Base-by-base conservation (phyloP, 2,888 invertebrate species). In the Notodonta ziczac region DNA sequence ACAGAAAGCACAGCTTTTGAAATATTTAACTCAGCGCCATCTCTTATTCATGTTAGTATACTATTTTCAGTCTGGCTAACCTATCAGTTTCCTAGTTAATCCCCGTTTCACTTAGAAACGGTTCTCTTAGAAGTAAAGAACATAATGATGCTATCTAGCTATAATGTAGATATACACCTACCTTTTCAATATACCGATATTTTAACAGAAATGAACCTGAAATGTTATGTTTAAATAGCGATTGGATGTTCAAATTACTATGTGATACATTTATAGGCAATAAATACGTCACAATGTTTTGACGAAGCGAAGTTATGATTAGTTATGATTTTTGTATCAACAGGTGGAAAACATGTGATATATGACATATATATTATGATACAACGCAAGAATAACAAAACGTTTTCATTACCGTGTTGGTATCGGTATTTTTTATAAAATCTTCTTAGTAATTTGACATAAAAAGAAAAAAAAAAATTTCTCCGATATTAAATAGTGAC, bases 311-410 rank as follows among this genome's bases (percentile, higher is more conserved):
- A 56, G 69, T 67, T 71, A 70, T 68, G 63, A 67, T 35, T 24
- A 2, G 24, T 24, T 70, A 73, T 56, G 14, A 24, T 72, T 59
- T 35, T 62, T 39, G 62, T 51, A 66, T 72, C 84, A 85, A 85
- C 85, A 85, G 83, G 85, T 85, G 83, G 81, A 66, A 68, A 66
- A 67, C 74, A 79, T 74, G 69, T 74, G 78, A 73, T 70, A 74
- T 75, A 73, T 56, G 24, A 14, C 50, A 16, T 16, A 10, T 50
- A 16, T 16, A 10, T 50, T 13, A 42, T 42, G 2, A 42, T 40
- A 8, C 40, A 40, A 40, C 0, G 12, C 46, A 46, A 42, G 12
- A 7, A 42, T 12, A 42, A 2, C 10, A 42, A 42, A 10, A 42
- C 42, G 12, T 42, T 10, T 10, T 42, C 10, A 10, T 42, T 10